Percentiles rank a stretch among this genome's conserved stretches.
Evolutionary conservation across 2,797 vertebrate genomes (phyloP).

Genomic region (Rhinoraja longicauda): DNA sequence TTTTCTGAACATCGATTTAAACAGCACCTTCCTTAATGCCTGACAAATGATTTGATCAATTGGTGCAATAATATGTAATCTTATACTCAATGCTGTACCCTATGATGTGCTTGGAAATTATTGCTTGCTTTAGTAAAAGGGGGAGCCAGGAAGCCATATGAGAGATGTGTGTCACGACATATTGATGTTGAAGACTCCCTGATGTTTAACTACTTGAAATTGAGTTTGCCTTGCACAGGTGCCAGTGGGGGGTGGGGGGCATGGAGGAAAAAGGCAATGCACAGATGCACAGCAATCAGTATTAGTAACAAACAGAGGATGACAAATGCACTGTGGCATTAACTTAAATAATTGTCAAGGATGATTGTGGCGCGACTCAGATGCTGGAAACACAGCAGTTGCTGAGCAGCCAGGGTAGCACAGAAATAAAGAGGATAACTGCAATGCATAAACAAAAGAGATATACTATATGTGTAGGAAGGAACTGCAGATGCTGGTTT

Average conservation of each 20-base stretch:
- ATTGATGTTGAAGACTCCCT: constrained; percentile 1
- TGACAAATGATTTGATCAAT: neutral
- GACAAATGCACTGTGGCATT: constrained; percentile 20
- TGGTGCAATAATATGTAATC: neutral
- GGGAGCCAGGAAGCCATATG: neutral
- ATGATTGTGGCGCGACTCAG: neutral
- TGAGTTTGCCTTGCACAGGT: neutral
- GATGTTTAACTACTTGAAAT: constrained; percentile 31
- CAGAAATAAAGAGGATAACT: neutral
- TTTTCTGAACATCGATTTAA: neutral
- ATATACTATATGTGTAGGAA: neutral
- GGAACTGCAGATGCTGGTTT: no score
- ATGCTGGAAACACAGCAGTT: neutral
- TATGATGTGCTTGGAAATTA: neutral
- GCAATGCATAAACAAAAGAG: neutral
- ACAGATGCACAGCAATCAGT: neutral
- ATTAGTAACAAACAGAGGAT: neutral
- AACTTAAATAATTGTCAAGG: neutral
- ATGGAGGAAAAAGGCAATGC: neutral
- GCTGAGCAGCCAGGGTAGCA: neutral
- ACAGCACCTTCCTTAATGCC: no score
- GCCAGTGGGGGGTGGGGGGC: neutral
- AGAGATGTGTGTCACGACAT: constrained; percentile 33
- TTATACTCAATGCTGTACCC: neutral
- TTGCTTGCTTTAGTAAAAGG: neutral